Evolutionary conservation across 2,888 invertebrate species (phyloP), one percentile per base, ranked within the genome.

Genomic region (Orthosia cruda): DNA sequence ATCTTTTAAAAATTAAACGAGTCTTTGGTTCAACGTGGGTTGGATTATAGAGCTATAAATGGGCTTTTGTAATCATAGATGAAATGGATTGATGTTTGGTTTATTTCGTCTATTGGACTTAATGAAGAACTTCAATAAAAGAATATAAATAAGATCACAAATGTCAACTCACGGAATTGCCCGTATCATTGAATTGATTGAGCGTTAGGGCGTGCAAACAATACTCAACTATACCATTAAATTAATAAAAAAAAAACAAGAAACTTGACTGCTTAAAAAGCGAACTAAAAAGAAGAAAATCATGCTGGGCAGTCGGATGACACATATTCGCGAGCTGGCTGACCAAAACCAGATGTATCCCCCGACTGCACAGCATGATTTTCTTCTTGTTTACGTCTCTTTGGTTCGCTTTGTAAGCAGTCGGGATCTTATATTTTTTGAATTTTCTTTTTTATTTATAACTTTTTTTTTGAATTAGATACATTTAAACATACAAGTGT

Each of bases 161-260:
- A 59, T 67, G 83, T 58, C 64, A 71, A 82, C 71, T 82, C 83
- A 67, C 55, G 67, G 49, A 9, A 68, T n/a, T 45, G 23, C 57
- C 59, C 57, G 64, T 80, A 80, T 86, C 84, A 87, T 84, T 84
- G 80, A 77, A 74, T 83, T 83, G 80, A 85, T 87, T 79, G 77
- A 80, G 58, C 62, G 57, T 40, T 64, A 67, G 68, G 81, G 69
- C 80, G 80, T 68, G 70, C 77, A 57, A 63, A 77, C 82, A 79
- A 81, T 84, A 70, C 65, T 78, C 64, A 70, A 66, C 62, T 52
- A 79, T 70, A 63, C 80, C 69, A 74, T 72, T 77, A 70, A 79
- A 86, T 26, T 26, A 26, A 26, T 26, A 26, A 26, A 26, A 32
- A 26, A 26, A 32, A 4, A 32, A 32, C 32, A 32, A 32, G 4